phyloP scores from a whole-genome alignment of 2,888 invertebrate genomes.

The Melanchra persicariae region DNA sequence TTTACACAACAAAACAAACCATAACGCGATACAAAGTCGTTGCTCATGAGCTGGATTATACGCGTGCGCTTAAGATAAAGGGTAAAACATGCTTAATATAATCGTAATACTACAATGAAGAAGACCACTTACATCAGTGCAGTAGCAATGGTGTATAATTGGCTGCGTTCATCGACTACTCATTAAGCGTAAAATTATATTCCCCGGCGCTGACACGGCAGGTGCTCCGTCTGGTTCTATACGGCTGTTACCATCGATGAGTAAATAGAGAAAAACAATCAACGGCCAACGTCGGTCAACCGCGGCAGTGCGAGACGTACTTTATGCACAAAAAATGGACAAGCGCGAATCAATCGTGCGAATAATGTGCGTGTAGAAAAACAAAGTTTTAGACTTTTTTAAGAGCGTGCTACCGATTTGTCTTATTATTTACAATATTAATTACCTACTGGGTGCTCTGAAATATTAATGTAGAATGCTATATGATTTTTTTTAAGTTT shows the following conservation, averaged over 20 bases:
- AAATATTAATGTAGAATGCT: no score
- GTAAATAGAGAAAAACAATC: constrained; percentile 73
- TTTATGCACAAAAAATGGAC: constrained; percentile 64
- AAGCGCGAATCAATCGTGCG: constrained; percentile 54
- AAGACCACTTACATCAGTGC: constrained; percentile 70
- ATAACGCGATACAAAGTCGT: constrained; percentile 10
- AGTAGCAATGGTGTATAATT: constrained; percentile 77
- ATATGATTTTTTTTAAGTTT: no score
- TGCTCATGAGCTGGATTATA: constrained; percentile 32
- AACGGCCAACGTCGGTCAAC: constrained; percentile 63
- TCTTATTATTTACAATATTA: not conserved
- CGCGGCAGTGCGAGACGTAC: constrained; percentile 57
- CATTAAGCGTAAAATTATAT: constrained; percentile 82
- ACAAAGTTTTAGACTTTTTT: constrained; percentile 3
- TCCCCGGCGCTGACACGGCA: constrained; percentile 74
- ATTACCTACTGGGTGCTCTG: no score
- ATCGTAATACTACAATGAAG: constrained; percentile 56
- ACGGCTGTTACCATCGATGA: constrained; percentile 68
- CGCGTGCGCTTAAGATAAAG: constrained; percentile 24
- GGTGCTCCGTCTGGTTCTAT: constrained; percentile 75
- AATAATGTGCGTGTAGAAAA: constrained; percentile 15
- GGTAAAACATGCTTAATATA: constrained; percentile 39
- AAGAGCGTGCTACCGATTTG: not conserved
- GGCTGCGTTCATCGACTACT: constrained; percentile 69
- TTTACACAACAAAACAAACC: constrained; percentile 54